Conservation (phyloP, 2,888 invertebrate species). For the Tuta absoluta region DNA sequence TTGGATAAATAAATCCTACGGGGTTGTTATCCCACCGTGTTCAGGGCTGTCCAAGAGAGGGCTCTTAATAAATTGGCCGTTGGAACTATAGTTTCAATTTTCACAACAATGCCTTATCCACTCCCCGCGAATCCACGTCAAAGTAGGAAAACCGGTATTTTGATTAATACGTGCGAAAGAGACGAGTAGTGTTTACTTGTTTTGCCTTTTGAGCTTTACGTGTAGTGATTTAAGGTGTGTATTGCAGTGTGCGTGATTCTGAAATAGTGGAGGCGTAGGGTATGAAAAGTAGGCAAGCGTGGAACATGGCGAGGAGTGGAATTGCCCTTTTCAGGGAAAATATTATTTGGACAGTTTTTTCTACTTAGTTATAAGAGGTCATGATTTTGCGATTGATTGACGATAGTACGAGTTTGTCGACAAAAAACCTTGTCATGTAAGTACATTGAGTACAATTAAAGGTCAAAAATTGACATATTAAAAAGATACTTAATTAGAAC, state of each 20-base stretch:
- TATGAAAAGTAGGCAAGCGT: slow-evolving; percentile 79
- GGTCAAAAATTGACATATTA: too few species aligned
- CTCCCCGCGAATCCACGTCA: slow-evolving; percentile 79
- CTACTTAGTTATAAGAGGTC: too few species aligned
- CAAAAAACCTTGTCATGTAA: too few species aligned
- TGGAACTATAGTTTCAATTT: slow-evolving; percentile 72
- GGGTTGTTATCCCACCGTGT: slow-evolving; percentile 32
- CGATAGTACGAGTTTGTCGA: too few species aligned
- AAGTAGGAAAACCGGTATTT: slow-evolving; percentile 78
- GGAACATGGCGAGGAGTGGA: slow-evolving; percentile 65
- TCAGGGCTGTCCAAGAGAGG: slow-evolving; percentile 24
- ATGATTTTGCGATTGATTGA: too few species aligned
- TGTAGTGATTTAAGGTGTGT: slow-evolving; percentile 53
- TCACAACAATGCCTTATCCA: slow-evolving; percentile 80
- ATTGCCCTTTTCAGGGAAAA: slow-evolving; percentile 48
- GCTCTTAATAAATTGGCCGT: slow-evolving; percentile 21
- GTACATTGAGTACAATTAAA: too few species aligned
- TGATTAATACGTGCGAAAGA: slow-evolving; percentile 80
- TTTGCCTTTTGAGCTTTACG: slow-evolving; percentile 50
- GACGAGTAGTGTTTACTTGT: slow-evolving; percentile 60
- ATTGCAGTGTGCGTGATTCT: slow-evolving; percentile 60
- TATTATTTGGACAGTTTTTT: slow-evolving; percentile 34
- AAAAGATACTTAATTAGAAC: too few species aligned
- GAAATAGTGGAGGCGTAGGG: slow-evolving; percentile 80
- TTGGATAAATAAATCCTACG: not conserved